phyloP scores from a whole-genome alignment of 2,113 vertebrate genomes.

The Hippocampus zosterae region DNA sequence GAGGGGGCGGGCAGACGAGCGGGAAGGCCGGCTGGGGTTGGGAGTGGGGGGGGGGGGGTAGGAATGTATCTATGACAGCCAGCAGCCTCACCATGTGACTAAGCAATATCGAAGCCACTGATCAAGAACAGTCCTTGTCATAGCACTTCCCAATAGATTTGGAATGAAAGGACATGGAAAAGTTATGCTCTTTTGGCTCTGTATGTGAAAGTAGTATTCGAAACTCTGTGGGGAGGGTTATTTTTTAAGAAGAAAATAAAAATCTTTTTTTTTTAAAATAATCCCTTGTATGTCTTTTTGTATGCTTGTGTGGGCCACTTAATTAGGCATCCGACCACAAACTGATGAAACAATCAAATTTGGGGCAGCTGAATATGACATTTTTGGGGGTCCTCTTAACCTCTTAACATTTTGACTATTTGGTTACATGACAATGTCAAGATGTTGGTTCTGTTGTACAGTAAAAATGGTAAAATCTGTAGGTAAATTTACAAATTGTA shows the following conservation, averaged over 20 bases:
- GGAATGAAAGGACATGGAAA: constrained; percentile 67
- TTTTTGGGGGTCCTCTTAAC: too few relatives aligned
- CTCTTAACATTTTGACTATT: too few relatives aligned
- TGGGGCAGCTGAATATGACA: not conserved
- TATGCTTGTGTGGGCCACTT: not conserved
- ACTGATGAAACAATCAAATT: not conserved
- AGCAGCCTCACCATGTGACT: constrained; percentile 67
- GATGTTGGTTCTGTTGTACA: too few relatives aligned
- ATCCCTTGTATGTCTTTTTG: constrained; percentile 14
- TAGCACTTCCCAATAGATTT: constrained; percentile 76
- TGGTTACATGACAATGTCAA: too few relatives aligned
- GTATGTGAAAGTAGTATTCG: constrained; percentile 70
- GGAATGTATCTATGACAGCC: constrained; percentile 29
- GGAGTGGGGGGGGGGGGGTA: constrained; percentile 52
- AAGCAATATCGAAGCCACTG: constrained; percentile 78
- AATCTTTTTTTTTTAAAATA: constrained; percentile 78
- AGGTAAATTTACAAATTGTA: too few relatives aligned
- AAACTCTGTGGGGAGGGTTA: constrained; percentile 72
- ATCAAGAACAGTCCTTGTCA: constrained; percentile 71
- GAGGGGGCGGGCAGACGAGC: constrained; percentile 32
- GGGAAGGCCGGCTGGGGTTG: constrained; percentile 48
- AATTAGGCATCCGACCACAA: not conserved
- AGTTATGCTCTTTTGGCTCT: constrained; percentile 69
- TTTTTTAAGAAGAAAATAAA: constrained; percentile 80
- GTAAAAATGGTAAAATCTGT: too few relatives aligned